Conservation (phyloP, 2,113 vertebrate species). For the Pica pica region DNA sequence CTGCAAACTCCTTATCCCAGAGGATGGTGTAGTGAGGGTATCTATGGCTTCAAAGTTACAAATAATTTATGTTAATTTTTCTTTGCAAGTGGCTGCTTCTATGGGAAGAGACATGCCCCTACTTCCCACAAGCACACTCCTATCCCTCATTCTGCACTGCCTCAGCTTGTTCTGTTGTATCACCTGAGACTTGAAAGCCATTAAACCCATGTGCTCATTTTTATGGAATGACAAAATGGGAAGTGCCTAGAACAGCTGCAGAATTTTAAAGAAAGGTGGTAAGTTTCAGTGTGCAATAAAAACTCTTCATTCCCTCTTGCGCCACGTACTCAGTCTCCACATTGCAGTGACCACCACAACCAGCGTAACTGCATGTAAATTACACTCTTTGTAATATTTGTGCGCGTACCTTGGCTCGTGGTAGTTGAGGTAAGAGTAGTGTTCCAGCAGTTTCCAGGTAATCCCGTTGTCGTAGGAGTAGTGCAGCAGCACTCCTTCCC, state of each 20-base stretch:
- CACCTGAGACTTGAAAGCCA: background rate
- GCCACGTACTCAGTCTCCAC: background rate
- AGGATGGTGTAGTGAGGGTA: background rate
- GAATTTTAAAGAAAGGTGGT: background rate
- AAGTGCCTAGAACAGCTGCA: background rate
- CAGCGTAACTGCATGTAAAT: background rate
- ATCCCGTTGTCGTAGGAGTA: slow-evolving; percentile 96
- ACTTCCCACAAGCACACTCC: background rate
- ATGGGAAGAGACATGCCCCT: background rate
- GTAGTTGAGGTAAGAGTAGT: slow-evolving; percentile 93
- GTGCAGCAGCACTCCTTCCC: slow-evolving; percentile 93
- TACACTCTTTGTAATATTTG: background rate
- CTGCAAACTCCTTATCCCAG: background rate
- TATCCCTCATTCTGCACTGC: background rate
- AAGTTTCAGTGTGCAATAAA: background rate
- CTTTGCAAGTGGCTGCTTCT: background rate
- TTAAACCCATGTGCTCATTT: background rate
- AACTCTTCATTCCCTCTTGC: background rate
- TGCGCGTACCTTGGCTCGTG: slow-evolving; percentile 89
- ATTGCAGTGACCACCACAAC: background rate
- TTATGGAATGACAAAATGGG: background rate
- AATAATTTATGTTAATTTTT: slow-evolving; percentile 39
- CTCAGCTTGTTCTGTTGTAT: background rate
- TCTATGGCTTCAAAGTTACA: background rate
- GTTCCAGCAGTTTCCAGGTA: slow-evolving; percentile 94